Evolutionary conservation across 2,888 invertebrate species (phyloP), one percentile per base, ranked within the genome.

Genomic region (Lydus trimaculatus): DNA sequence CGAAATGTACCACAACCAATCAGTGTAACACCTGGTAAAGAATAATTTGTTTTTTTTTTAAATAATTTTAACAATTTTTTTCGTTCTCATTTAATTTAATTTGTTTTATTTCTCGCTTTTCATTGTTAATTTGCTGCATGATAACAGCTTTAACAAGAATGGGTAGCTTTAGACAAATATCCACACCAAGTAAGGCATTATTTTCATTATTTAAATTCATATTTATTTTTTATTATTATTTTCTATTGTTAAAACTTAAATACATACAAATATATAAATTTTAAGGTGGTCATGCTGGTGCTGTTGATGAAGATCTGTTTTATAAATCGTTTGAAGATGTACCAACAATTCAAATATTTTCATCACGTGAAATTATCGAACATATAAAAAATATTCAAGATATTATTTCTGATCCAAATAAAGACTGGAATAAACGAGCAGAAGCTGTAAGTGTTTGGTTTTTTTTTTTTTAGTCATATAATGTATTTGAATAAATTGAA

Each of bases 341-440:
- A 31, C 94, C 96, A 7, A 90, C 92, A 61, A 88, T 96, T 17
- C 93, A 93, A 76, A 87, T 98, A 75, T 97, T 94, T 86, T 93
- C 95, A 28, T 88, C 90, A 13, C 89, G 93, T 73, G 97, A 98
- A 73, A 88, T 98, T 59, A 93, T 93, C 78, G 96, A 96, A 74
- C 89, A 92, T 67, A 90, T 96, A 83, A 90, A 91, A 39, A 90
- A 89, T 77, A 90, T 95, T 63, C 89, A 91, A 77, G 91, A 91
- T 3, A 88, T 90, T 52, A 89, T 98, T 64, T 91, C 92, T 2
- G 95, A 98, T 85, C 87, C 93, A 58, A 91, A 89, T 77, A 92
- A 93, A 78, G 96, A 97, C 82, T 99, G 99, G 98, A 97, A 96
- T 86, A 96, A 95, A 84, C 87, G 98, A 68, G 91, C 94, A n/a